Percentiles rank a stretch among this genome's conserved stretches.
Evolutionary conservation across 30 jellyfish, hydroid and myxozoan genomes (phyloP).

Genomic region (Hydra vulgaris): DNA sequence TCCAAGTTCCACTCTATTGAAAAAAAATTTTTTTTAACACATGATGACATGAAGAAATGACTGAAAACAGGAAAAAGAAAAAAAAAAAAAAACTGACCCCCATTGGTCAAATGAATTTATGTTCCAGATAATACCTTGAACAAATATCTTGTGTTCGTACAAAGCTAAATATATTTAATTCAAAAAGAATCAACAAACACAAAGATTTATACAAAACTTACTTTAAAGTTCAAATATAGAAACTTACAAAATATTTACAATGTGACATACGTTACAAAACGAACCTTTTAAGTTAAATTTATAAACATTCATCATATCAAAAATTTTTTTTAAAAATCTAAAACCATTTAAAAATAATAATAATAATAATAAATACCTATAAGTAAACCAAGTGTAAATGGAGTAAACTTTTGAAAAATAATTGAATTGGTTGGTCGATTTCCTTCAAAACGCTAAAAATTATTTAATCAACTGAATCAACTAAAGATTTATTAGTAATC

Average conservation of each 20-base stretch:
- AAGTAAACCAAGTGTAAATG: slow-evolving; percentile 79
- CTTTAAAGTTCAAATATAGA: background rate
- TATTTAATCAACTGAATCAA: too few relatives aligned
- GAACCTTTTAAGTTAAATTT: too few relatives aligned
- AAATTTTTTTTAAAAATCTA: too few relatives aligned
- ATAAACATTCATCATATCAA: too few relatives aligned
- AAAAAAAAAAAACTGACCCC: slow-evolving; percentile 54
- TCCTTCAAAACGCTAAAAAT: slow-evolving; percentile 78
- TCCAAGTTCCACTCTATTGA: slow-evolving; percentile 94
- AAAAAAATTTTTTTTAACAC: background rate
- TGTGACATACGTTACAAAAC: too few relatives aligned
- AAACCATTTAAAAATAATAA: background rate
- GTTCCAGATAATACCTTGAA: slow-evolving; percentile 98
- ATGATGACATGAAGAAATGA: background rate
- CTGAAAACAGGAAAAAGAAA: background rate
- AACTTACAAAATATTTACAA: too few relatives aligned
- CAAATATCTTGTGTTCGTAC: slow-evolving; percentile 98
- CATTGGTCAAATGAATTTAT: slow-evolving; percentile 97
- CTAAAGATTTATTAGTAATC: too few relatives aligned
- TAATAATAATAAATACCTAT: slow-evolving; percentile 42
- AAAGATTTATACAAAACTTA: too few relatives aligned
- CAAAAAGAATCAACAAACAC: background rate
- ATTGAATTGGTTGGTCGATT: slow-evolving; percentile 92
- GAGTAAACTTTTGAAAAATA: slow-evolving; percentile 68
- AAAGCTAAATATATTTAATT: slow-evolving; percentile 36